Conservation (phyloP, 2,113 vertebrate genomes). For the Podilymbus podiceps region DNA sequence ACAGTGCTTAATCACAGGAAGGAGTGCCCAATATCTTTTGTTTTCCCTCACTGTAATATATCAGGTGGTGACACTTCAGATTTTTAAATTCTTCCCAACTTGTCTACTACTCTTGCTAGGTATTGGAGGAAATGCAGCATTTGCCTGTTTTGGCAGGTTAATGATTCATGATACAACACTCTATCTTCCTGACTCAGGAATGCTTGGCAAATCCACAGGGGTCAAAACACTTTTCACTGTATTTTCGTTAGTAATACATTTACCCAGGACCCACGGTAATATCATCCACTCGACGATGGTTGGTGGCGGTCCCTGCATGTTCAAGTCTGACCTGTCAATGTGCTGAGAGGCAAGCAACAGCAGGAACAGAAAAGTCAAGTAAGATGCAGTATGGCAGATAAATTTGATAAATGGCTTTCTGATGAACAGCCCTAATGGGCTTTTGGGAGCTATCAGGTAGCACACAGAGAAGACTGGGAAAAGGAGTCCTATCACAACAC, state of each 20-base stretch:
- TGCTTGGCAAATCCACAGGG: not conserved
- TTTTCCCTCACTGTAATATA: not conserved
- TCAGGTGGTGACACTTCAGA: not conserved
- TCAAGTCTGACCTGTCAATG: constrained; percentile 78
- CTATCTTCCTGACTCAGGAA: not conserved
- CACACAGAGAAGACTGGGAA: constrained; percentile 91
- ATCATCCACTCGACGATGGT: constrained; percentile 97
- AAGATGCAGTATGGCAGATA: constrained; percentile 98
- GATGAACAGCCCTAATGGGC: constrained; percentile 90
- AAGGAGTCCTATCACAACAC: constrained; percentile 90
- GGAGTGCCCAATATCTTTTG: not conserved
- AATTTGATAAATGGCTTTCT: constrained; percentile 99
- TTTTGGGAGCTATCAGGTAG: constrained; percentile 93
- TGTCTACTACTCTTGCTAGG: not conserved
- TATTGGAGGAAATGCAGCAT: not conserved
- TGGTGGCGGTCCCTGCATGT: constrained; percentile 86
- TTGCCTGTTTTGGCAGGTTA: not conserved
- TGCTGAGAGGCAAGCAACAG: constrained; percentile 93
- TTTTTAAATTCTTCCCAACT: not conserved
- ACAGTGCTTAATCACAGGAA: not conserved
- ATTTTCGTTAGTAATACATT: constrained; percentile 82
- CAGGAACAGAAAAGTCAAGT: constrained; percentile 96
- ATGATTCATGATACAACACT: not conserved
- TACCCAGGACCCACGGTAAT: constrained; percentile 98
- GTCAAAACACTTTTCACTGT: constrained; percentile 49